phyloP scores from a whole-genome alignment of 2,113 vertebrate genomes.

The Paratilapia polleni region DNA sequence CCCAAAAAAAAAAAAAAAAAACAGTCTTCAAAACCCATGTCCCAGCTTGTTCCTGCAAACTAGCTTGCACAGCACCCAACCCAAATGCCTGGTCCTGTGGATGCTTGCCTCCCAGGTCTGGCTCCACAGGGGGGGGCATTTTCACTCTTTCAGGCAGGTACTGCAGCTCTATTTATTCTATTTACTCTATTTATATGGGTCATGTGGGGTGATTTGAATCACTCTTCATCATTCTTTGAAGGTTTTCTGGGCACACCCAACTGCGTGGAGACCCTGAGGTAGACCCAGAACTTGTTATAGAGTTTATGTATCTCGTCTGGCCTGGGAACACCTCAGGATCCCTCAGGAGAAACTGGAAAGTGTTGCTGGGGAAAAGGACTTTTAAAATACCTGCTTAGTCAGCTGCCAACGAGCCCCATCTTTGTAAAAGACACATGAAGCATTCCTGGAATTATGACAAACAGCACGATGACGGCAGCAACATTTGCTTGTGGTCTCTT shows the following conservation, averaged over 20 bases:
- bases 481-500: neutral
- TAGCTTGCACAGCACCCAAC: neutral
- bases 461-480: neutral
- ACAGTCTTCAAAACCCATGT: too few relatives aligned
- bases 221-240: neutral
- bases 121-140: neutral
- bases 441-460: too few relatives aligned
- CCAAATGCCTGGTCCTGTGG: too few relatives aligned
- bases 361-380: neutral
- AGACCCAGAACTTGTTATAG: neutral
- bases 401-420: neutral
- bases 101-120: neutral
- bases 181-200: too few relatives aligned
- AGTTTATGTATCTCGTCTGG: neutral
- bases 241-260: neutral
- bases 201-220: neutral
- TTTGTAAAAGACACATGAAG: too few relatives aligned
- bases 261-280: neutral
- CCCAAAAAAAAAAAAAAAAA: neutral
- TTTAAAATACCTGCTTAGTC: neutral
- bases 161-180: neutral
- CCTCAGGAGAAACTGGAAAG: neutral
- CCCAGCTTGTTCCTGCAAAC: neutral
- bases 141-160: neutral
- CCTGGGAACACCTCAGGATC: neutral